Conservation (phyloP, 2,113 vertebrate genomes). For the Melanotaenia duboulayi region DNA sequence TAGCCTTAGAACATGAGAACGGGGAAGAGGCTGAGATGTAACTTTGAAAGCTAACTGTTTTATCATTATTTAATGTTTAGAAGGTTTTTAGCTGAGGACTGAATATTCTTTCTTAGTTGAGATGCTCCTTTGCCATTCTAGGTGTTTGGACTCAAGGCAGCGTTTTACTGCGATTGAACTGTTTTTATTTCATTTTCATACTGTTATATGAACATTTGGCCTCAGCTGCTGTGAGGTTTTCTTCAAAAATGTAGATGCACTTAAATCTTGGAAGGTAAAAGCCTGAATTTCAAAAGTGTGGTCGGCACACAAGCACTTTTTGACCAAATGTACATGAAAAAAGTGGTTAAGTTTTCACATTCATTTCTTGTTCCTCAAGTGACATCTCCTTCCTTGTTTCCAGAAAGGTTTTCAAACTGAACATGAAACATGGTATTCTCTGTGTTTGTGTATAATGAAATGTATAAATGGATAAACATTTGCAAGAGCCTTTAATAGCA, state of each 20-base stretch:
- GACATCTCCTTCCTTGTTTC: neutral
- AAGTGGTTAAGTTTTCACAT: neutral
- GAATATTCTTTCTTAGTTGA: neutral
- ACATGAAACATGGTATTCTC: slow-evolving; percentile 1
- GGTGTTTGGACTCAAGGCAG: slow-evolving; percentile 20
- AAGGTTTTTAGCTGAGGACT: slow-evolving; percentile 4
- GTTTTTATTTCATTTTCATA: slow-evolving; percentile 24
- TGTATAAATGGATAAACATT: slow-evolving; percentile 14
- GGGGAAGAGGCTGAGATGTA: neutral
- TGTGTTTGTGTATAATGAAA: slow-evolving; percentile 2
- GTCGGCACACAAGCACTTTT: neutral
- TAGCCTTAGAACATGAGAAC: neutral
- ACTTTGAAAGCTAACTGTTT: no score
- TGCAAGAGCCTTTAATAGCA: slow-evolving; percentile 29
- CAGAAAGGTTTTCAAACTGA: neutral
- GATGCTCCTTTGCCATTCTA: slow-evolving; percentile 12
- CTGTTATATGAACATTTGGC: slow-evolving; percentile 4
- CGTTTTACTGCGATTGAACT: slow-evolving; percentile 24
- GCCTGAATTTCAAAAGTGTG: slow-evolving; percentile 2
- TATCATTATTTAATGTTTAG: slow-evolving; percentile 3
- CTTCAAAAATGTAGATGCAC: slow-evolving; percentile 10
- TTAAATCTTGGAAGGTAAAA: slow-evolving; percentile 21
- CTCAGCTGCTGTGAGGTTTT: slow-evolving; percentile 6
- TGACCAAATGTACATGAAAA: neutral
- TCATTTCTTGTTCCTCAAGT: neutral